phyloP scores from a whole-genome alignment of 2,888 invertebrate species.

The Himalopsyche japonica region DNA sequence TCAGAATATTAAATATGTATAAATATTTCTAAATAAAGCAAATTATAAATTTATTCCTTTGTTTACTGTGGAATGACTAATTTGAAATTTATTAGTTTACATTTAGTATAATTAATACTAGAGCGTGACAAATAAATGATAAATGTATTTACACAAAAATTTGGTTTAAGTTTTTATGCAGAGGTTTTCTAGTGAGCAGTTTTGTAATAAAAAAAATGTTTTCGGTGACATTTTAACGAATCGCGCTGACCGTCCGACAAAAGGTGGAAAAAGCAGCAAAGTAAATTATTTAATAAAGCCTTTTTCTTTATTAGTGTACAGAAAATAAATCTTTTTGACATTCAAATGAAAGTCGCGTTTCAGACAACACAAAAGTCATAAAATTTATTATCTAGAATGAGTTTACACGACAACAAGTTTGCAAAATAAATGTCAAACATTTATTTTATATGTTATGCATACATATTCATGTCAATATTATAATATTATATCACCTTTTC shows the following conservation, averaged over 20 bases:
- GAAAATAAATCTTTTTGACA: neutral
- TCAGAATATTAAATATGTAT: no score
- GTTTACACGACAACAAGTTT: neutral
- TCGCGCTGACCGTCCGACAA: neutral
- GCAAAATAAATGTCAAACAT: neutral
- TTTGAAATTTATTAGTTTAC: no score
- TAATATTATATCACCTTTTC: no score
- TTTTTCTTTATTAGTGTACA: neutral
- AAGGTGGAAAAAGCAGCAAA: neutral
- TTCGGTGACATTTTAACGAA: neutral
- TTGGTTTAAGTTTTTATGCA: neutral
- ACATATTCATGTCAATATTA: no score
- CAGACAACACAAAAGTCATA: neutral
- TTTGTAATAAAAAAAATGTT: neutral
- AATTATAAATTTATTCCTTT: no score
- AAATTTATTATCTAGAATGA: neutral
- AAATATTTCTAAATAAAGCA: no score
- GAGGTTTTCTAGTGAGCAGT: neutral
- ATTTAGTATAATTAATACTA: no score
- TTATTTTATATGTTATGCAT: neutral
- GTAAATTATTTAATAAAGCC: neutral
- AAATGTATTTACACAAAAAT: neutral
- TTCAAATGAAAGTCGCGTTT: neutral
- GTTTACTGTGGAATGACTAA: no score
- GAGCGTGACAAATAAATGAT: neutral